These are phyloP conservation scores for Nixonia krombeini DNA, from an alignment of 1,140 invertebrate genomes.

Conservation along the genomic window DNA sequence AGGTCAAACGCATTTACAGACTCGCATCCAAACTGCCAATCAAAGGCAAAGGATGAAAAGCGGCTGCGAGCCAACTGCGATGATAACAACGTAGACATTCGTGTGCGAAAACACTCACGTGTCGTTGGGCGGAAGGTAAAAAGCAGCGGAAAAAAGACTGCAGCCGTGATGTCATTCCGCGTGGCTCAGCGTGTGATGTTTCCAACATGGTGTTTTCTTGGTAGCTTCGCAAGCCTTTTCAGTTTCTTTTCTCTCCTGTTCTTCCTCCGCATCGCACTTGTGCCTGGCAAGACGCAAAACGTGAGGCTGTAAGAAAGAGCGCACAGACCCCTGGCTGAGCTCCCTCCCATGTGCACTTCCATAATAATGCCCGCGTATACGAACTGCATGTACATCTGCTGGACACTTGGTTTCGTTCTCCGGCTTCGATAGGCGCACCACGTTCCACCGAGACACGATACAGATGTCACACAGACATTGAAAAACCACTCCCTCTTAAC, in stretches of 20 bases:
- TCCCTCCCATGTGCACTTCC: constrained; percentile 36
- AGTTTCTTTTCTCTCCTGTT: constrained; percentile 33
- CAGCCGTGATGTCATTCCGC: constrained; percentile 39
- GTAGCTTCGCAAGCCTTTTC: constrained; percentile 28
- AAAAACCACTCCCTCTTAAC: too few species aligned
- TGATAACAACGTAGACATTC: too few species aligned
- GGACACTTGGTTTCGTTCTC: constrained; percentile 49
- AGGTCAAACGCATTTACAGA: too few species aligned
- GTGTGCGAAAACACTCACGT: too few species aligned
- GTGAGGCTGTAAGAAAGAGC: constrained; percentile 41
- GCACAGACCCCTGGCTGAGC: constrained; percentile 17
- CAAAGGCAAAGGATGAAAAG: too few species aligned
- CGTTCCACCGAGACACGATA: constrained; percentile 30
- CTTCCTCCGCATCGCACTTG: constrained; percentile 10
- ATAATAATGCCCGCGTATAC: constrained; percentile 50
- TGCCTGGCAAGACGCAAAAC: constrained; percentile 34
- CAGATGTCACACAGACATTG: constrained; percentile 19
- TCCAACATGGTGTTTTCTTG: constrained; percentile 54
- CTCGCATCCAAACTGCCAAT: too few species aligned
- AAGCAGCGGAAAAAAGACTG: constrained; percentile 11
- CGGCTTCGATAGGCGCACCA: constrained; percentile 38
- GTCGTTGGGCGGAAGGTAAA: constrained; percentile 31
- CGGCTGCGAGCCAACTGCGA: too few species aligned
- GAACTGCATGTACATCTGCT: constrained; percentile 50
- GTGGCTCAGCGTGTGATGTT: constrained; percentile 52